A percentile compares a stretch with the other conserved stretches of the same genome.
These are phyloP conservation scores for Junco hyemalis DNA, from an alignment of 2,113 vertebrate species.

Conservation along the genomic window DNA sequence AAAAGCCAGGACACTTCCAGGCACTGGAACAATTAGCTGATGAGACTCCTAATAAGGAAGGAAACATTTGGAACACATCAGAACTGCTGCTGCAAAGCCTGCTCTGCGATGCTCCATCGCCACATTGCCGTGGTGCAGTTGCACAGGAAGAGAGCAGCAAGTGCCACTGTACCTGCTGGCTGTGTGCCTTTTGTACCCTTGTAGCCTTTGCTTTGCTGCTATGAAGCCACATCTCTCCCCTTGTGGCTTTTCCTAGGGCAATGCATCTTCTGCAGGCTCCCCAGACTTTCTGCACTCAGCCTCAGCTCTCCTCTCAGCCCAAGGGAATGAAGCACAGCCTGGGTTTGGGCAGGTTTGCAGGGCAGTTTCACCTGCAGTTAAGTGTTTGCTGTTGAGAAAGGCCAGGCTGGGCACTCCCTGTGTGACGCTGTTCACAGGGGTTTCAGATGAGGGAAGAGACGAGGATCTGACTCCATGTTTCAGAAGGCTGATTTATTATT, in stretches of 20 bases:
- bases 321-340: neutral
- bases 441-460: too few relatives aligned
- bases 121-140: rapidly evolving
- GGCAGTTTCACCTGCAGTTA: neutral
- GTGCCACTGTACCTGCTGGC: neutral
- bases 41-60: neutral
- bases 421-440: too few relatives aligned
- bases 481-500: too few relatives aligned
- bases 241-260: neutral
- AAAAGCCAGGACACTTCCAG: neutral
- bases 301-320: neutral
- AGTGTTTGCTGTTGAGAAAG: neutral
- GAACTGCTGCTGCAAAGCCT: neutral
- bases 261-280: neutral
- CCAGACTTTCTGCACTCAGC: neutral
- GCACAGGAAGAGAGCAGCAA: neutral
- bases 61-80: neutral
- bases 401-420: neutral
- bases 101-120: neutral
- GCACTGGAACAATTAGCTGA: neutral
- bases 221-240: neutral
- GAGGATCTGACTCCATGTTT: too few relatives aligned
- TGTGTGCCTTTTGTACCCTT: too few relatives aligned
- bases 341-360: neutral
- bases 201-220: neutral